These are phyloP conservation scores for Rosalia funebris DNA, from an alignment of 2,888 invertebrate species.

Conservation along the genomic window DNA sequence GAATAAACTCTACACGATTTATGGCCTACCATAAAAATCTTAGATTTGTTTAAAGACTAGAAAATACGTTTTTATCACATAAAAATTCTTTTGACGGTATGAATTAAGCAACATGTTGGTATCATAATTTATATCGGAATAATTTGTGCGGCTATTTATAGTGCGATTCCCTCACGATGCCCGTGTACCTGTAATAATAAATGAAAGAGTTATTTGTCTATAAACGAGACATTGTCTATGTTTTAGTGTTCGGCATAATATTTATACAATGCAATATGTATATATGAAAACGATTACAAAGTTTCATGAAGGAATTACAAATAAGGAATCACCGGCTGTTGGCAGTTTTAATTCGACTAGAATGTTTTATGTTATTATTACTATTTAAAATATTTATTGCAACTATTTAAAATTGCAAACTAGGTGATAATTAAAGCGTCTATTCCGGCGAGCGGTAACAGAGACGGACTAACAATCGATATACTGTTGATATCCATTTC, in stretches of 20 bases:
- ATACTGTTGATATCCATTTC: too few species aligned
- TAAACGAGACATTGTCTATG: neutral
- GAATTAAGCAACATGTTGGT: slow-evolving; percentile 4
- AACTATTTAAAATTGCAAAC: too few species aligned
- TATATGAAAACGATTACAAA: too few species aligned
- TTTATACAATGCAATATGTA: neutral
- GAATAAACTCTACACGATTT: slow-evolving; percentile 32
- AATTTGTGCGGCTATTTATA: neutral
- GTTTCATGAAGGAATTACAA: too few species aligned
- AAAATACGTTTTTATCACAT: neutral
- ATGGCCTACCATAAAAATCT: slow-evolving; percentile 31
- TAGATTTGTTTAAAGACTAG: slow-evolving; percentile 3
- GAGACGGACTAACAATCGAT: too few species aligned
- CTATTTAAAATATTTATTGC: too few species aligned
- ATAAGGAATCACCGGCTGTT: too few species aligned
- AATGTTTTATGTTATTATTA: too few species aligned
- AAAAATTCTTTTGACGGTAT: slow-evolving; percentile 14
- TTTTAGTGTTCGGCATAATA: neutral
- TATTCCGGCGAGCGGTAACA: too few species aligned
- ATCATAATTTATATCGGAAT: slow-evolving; percentile 3
- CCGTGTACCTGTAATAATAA: neutral
- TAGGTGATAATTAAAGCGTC: too few species aligned
- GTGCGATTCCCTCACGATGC: neutral
- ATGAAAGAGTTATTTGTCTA: neutral
- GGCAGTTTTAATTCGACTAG: too few species aligned